Base-by-base conservation (phyloP, 2,888 invertebrate species). In the Disparrhopalites patrizii region DNA sequence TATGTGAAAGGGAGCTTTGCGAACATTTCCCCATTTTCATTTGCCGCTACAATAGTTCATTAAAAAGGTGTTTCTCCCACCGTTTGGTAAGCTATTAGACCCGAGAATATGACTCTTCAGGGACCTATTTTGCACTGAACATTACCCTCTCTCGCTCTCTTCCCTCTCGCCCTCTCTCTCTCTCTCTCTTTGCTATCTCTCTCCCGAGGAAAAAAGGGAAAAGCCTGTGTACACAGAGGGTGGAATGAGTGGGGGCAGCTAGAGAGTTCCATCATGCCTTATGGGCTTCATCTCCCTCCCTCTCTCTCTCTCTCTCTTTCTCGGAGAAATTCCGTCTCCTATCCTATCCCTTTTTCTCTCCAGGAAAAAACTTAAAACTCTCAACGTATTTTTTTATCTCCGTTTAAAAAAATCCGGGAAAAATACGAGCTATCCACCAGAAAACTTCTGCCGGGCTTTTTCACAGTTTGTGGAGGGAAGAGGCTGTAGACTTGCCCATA, bases 61-160 rank as follows among this genome's bases (percentile, higher is more conserved):
- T 85, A 85, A 85, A 85, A 85, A 85, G 85, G 85, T 85, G 85
- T 86, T 85, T 85, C 84, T 82, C 81, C 83, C 83, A 84, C 85
- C 84, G 85, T 85, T 85, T 84, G 83, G 83, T 82, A 82, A 82
- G 84, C 84, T 84, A 85, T 85, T 85, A 84, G 85, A 83, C 82
- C 82, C 82, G 78, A 78, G 79, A 69, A 80, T 81, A 82, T 82
- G 80, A 80, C 81, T 79, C 82, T 81, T 78, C 77, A 76, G 82
- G 81, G 82, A 78, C 80, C 80, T 80, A 80, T 82, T 76, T 71
- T 71, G 58, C 66, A 70, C 69, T 67, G 69, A 68, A 70, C 69
- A 70, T 72, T 70, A 72, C 66, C 71, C 68, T 62, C 69, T 65
- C 28, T 47, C 57, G 36, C 51, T 51, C 7, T 8, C 7, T 51